Evolutionary conservation across 2,113 vertebrate species (phyloP).

Genomic region (Climacteris rufus): DNA sequence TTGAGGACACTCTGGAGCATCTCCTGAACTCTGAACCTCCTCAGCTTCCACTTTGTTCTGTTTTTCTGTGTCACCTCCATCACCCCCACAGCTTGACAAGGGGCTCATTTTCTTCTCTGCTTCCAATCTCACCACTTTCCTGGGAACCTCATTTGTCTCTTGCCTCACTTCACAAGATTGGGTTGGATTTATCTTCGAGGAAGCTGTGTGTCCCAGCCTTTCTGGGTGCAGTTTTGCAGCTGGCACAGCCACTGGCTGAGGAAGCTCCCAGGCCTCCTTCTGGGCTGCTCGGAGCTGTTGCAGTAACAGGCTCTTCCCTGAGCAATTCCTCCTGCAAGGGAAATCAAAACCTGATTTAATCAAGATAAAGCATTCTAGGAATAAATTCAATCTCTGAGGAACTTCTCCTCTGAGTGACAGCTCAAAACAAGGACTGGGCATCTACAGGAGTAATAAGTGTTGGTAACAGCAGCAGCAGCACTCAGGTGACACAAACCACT

Average conservation of each 20-base stretch:
- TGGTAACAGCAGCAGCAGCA: not conserved
- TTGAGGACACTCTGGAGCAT: not conserved
- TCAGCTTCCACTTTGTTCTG: not conserved
- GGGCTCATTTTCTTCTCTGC: not conserved
- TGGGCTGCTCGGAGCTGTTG: not conserved
- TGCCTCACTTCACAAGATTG: not conserved
- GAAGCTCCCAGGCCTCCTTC: not conserved
- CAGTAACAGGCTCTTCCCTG: slow-evolving; percentile 39
- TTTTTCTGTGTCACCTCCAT: not conserved
- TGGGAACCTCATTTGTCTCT: not conserved
- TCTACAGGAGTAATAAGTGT: not conserved
- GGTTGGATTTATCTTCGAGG: not conserved
- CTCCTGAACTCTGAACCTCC: not conserved
- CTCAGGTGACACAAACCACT: not conserved
- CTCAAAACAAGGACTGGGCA: not conserved
- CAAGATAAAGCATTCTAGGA: not conserved
- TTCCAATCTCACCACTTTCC: not conserved
- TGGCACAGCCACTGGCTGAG: not conserved
- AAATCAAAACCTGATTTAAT: not conserved
- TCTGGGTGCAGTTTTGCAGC: not conserved
- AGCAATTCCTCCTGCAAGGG: slow-evolving; percentile 31
- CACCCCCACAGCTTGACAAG: not conserved
- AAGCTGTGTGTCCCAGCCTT: not conserved
- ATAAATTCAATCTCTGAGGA: not conserved
- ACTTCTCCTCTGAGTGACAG: not conserved